Evolutionary conservation across 2,113 vertebrate species (phyloP).

Genomic region (Cyanoliseus patagonus): DNA sequence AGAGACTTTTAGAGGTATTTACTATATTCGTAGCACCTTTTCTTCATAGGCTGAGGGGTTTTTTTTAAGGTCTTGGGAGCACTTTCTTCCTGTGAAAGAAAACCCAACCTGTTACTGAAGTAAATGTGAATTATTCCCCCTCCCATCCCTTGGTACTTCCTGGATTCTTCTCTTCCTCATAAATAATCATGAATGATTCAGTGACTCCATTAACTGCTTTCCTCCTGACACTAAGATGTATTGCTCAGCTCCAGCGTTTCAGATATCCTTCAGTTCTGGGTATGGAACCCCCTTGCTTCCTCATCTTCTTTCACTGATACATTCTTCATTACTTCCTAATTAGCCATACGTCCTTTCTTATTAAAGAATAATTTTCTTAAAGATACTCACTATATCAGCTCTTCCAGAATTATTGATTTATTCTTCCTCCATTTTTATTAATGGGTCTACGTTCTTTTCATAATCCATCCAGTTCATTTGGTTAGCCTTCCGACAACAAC

Average conservation of each 20-base stretch:
- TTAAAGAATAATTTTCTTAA: slow-evolving; percentile 26
- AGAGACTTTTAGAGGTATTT: neutral
- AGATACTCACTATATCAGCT: neutral
- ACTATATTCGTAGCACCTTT: neutral
- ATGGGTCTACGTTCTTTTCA: neutral
- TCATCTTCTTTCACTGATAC: neutral
- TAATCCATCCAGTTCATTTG: neutral
- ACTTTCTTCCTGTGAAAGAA: neutral
- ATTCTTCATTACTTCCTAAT: slow-evolving; percentile 30
- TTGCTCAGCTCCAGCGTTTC: neutral
- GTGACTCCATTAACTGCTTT: neutral
- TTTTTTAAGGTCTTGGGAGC: neutral
- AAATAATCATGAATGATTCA: neutral
- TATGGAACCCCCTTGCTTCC: neutral
- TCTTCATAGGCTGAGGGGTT: neutral
- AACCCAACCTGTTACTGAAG: neutral
- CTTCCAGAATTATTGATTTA: slow-evolving; percentile 17
- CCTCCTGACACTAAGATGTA: neutral
- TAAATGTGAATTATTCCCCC: neutral
- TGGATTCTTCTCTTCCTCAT: neutral
- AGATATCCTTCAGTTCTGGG: neutral
- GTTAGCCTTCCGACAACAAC: neutral
- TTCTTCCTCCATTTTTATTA: slow-evolving; percentile 1
- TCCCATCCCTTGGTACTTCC: neutral
- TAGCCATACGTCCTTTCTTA: neutral